Evolutionary conservation across 92 coral and sea anemone genomes (phyloP), one percentile per base, ranked within the genome.

Genomic region (Chrysogorgia sp.): DNA sequence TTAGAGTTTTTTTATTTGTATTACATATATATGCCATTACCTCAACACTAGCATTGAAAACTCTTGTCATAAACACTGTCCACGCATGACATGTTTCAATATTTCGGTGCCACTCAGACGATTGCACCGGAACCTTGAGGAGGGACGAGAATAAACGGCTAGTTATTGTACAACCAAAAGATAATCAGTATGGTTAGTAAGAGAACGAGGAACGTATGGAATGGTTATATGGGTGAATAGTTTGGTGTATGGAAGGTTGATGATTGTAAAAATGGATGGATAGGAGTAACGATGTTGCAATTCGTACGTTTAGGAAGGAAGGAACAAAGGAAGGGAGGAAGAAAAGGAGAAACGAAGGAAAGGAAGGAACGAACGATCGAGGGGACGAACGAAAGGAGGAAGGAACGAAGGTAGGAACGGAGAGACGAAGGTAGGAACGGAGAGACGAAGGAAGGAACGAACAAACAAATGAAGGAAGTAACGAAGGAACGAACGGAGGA

Each of bases 31-130:
- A n/a, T n/a, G n/a, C n/a, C n/a, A n/a, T n/a, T 76, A 92, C 97
- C 96, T 86, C 85, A 13, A 93, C 86, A 79, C 91, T 84, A 0
- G 89, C 82, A 57, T 77, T 67, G 71, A 88, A 93, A 26, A 86
- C 87, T 58, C 90, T 86, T 61, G 64, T 89, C 96, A 93, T 91
- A 76, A 93, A 93, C 9, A 84, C 35, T 22, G 90, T 82, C 97
- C 97, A 93, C 12, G 92, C 96, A 57, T 90, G 88, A 25, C 96
- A 89, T 25, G 86, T 74, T 8, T 88, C 83, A 75, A 89, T 47
- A 43, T 90, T 93, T 31, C 92, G 76, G 80, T 85, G 97, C 96
- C 96, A 90, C 61, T 93, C 97, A 57, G 97, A 91, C 0, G 97
- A 92, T 66, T 93, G 96, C 17, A 93, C 86, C 1, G 97, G 97